Evolutionary conservation across 2,888 invertebrate genomes (phyloP), one percentile per base, ranked within the genome.

Genomic region (Ferdinandea cuprea): DNA sequence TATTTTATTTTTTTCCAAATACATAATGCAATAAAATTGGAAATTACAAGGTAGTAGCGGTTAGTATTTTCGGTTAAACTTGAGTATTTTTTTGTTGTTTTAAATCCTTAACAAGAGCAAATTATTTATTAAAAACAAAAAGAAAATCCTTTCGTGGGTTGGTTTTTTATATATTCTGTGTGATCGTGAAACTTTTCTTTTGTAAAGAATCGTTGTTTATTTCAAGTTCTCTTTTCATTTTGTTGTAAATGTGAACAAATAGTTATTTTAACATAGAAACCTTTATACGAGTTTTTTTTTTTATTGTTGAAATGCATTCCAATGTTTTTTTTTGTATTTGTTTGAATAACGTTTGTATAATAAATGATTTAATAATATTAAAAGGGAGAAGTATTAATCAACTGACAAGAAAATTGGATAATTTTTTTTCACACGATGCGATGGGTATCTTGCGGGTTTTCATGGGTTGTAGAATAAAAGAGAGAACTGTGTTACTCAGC

Each of bases 41-140:
- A 68, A 69, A 40, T 74, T 50, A 52, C 44, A 76, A 80, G 80
- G 80, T 81, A 81, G 80, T 81, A 81, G 76, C 80, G 80, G 80
- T 81, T 76, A 81, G 80, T 81, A 81, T 74, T 74, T 68, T 74
- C 44, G 30, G 50, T 58, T 56, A 11, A 65, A 37, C 28, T 46
- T 81, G 80, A 81, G 80, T 81, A 81, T 76, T 81, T 61, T 58
- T 52, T 17, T 77, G 42, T n/a, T 13, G 6, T 46, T n/a, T 50
- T 25, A 25, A 28, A 13, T 46, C 8, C 13, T 37, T 42, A 68
- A 35, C 2, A 56, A 56, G 3, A 68, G 13, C 32, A 65, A 65
- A 37, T 40, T 73, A 46, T 42, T 21, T 15, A 32, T 11, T 37
- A 25, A 37, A 50, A 15, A 28, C 35, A 13, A 28, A 32, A 30